Base-by-base conservation (phyloP, 2,113 vertebrate genomes). In the Perccottus glenii region DNA sequence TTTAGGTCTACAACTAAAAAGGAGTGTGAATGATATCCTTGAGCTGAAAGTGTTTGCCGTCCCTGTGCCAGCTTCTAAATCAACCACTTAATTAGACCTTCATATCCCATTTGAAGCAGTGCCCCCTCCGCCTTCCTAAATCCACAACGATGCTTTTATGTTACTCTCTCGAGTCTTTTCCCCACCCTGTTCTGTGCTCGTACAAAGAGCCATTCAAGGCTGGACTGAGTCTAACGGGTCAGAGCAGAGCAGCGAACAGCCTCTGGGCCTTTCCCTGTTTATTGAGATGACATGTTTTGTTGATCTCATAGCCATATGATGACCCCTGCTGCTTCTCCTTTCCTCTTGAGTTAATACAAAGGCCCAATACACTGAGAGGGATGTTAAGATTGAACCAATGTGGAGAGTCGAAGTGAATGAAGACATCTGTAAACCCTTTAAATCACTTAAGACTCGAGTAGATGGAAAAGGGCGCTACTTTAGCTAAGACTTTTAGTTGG, bases 141-240 rank as follows among this genome's bases (percentile, higher is more conserved):
- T 75, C 60, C 80, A 86, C 78, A 86, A 87, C 73, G 82, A 63
- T 74, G 47, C 66, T 76, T 80, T 88, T 87, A 81, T 85, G 67
- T 55, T 36, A 63, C 43, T 46, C 57, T 60, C 36, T 68, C 56
- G 45, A 72, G 77, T 77, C 64, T 36, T 62, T 14, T 82, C 74
- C 62, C 48, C 53, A 47, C 63, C 57, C 48, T 11, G 32, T 68
- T 57, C 27, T 60, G 58, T 73, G 6, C 19, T 59, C 35, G n/a
- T 70, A 91, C 87, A 91, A 88, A 86, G 81, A 83, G 52, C 73
- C 81, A 80, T 91, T 92, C 74, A 90, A 52, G 56, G 70, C 76
- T 67, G 57, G 68, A 44, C 64, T 62, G 74, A 69, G 58, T 63
- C 83, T 75, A 73, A 67, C 62, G 10, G 70, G 67, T 80, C 73